These are phyloP conservation scores for Thinocorus orbignyianus DNA, from an alignment of 2,113 vertebrate species.

Conservation along the genomic window DNA sequence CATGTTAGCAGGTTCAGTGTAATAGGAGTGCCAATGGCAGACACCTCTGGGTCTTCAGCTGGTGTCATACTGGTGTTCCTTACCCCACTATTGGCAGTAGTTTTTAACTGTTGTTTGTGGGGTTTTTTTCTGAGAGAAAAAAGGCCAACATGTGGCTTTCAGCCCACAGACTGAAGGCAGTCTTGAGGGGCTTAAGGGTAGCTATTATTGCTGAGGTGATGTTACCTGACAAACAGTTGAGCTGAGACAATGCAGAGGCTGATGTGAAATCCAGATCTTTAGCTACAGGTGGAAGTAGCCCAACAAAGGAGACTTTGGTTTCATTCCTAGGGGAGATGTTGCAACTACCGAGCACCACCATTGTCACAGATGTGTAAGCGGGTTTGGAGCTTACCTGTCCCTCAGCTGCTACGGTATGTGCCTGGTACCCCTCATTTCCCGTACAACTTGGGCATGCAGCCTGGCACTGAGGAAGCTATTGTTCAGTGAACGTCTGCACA, in stretches of 20 bases:
- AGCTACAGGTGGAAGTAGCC: neutral
- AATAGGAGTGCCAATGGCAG: neutral
- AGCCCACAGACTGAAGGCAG: neutral
- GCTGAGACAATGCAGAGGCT: neutral
- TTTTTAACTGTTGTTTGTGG: neutral
- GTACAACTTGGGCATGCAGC: rapidly evolving
- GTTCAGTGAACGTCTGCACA: neutral
- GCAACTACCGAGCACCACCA: neutral
- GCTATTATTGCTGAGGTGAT: neutral
- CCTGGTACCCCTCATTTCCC: neutral
- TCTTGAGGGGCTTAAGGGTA: neutral
- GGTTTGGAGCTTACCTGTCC: neutral
- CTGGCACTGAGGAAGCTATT: neutral
- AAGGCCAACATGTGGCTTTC: neutral
- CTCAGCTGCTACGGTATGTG: neutral
- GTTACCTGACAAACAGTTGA: neutral
- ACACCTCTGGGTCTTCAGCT: neutral
- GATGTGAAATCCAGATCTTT: neutral
- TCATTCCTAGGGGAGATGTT: neutral
- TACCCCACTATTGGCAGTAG: neutral
- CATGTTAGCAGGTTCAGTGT: neutral
- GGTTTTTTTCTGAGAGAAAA: neutral
- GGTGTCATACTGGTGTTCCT: neutral
- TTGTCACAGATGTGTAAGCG: neutral
- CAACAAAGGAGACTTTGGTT: neutral